A percentile compares a stretch with the other conserved stretches of the same genome.
phyloP scores from a whole-genome alignment of 2,888 invertebrate species.

The Anthophora plumipes region DNA sequence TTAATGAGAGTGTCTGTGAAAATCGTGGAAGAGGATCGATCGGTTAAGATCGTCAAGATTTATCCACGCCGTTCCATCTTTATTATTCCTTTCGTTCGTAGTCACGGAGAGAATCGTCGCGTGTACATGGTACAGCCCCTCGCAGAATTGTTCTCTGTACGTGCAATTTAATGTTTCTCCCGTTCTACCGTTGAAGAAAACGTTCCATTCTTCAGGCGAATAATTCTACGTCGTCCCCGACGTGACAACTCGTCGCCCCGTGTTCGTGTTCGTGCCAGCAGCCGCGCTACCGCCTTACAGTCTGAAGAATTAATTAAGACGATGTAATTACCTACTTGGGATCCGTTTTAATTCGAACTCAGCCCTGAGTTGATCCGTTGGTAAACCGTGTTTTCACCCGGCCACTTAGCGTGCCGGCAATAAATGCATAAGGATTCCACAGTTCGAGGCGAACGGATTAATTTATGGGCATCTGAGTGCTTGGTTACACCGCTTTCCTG shows the following conservation, averaged over 20 bases:
- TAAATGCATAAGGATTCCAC: conserved; percentile 30
- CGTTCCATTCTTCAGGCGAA: conserved; percentile 18
- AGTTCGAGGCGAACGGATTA: conserved; percentile 24
- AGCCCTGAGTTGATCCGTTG: conserved; percentile 37
- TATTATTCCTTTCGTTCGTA: background rate
- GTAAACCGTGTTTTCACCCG: conserved; percentile 29
- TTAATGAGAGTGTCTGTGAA: too few relatives aligned
- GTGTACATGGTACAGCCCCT: background rate
- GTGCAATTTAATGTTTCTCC: conserved; percentile 43
- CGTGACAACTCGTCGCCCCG: conserved; percentile 35
- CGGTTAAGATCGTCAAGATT: too few relatives aligned
- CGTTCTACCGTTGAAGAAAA: conserved; percentile 23
- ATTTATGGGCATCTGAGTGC: conserved; percentile 33
- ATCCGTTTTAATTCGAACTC: conserved; percentile 68
- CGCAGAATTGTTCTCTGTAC: conserved; percentile 13
- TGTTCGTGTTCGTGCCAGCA: conserved; percentile 10
- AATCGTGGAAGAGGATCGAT: too few relatives aligned
- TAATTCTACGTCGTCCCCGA: conserved; percentile 29
- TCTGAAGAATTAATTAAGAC: conserved; percentile 71
- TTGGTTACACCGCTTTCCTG: conserved; percentile 1
- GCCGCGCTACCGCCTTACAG: background rate
- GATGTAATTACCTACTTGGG: conserved; percentile 69
- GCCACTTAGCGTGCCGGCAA: conserved; percentile 24
- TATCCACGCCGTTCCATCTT: too few relatives aligned
- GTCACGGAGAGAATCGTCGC: conserved; percentile 27